These are phyloP conservation scores for Phallusia fumigata DNA, from an alignment of 23 tunicate species.

Conservation along the genomic window DNA sequence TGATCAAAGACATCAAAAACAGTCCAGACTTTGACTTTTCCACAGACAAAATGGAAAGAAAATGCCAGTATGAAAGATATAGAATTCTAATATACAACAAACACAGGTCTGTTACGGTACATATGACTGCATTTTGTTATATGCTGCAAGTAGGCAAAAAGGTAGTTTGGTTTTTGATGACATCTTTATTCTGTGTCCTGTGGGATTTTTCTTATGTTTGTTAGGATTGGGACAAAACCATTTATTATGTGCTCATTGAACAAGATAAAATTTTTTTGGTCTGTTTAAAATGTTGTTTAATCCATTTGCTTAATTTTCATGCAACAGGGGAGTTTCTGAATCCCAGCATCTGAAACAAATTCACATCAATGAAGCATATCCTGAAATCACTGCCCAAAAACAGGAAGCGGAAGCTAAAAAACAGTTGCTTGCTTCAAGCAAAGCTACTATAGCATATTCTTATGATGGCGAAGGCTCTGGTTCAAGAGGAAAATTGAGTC, in stretches of 20 bases:
- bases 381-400: conserved; percentile 52
- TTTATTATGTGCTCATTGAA: no score
- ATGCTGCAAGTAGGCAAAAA: neutral
- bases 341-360: conserved; percentile 69
- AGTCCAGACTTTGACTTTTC: neutral
- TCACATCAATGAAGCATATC: conserved; percentile 61
- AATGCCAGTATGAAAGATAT: conserved; percentile 83
- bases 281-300: no score
- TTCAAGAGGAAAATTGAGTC: conserved; percentile 6
- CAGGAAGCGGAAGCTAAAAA: conserved; percentile 77
- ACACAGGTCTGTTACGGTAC: conserved; percentile 53
- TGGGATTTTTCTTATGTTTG: neutral
- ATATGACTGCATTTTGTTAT: conserved; percentile 1
- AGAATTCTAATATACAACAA: conserved; percentile 78
- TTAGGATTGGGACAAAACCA: no score
- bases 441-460: conserved; percentile 74
- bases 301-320: neutral
- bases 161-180: neutral
- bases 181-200: neutral
- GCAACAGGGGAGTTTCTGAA: conserved; percentile 56
- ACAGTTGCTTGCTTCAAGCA: conserved; percentile 58
- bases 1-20: conserved; percentile 12
- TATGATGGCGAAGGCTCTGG: conserved; percentile 36
- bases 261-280: no score
- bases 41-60: conserved; percentile 52